Evolutionary conservation across 2,797 vertebrate species (phyloP).

Genomic region (Danio kyathit): DNA sequence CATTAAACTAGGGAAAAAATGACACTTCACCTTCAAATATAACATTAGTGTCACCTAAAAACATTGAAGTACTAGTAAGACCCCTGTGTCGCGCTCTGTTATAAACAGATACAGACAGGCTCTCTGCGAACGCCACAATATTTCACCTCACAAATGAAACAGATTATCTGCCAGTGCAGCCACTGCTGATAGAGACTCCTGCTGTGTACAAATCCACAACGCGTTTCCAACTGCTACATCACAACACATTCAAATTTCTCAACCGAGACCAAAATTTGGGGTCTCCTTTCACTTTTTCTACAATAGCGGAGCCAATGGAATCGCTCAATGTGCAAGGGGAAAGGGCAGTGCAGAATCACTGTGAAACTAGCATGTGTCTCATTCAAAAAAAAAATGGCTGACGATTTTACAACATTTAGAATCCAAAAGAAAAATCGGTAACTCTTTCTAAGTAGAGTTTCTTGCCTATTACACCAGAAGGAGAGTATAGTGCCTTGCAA

Average conservation of each 20-base stretch:
- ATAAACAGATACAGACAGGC: constrained; percentile 33
- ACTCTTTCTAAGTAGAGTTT: no score
- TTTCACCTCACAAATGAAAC: constrained; percentile 44
- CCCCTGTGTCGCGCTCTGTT: constrained; percentile 1
- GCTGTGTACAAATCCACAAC: constrained; percentile 52
- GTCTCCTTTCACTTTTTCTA: neutral
- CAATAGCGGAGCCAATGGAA: neutral
- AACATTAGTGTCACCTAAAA: neutral
- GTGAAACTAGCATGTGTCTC: neutral
- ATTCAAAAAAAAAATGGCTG: neutral
- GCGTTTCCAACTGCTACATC: constrained; percentile 35
- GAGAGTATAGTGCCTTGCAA: no score
- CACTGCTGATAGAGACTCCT: constrained; percentile 39
- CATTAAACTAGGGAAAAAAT: neutral
- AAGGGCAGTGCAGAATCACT: neutral
- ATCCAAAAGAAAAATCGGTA: no score
- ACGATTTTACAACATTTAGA: constrained; percentile 13
- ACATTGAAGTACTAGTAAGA: neutral
- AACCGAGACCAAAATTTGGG: neutral
- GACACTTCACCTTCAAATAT: neutral
- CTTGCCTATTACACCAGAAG: no score
- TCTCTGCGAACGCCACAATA: constrained; percentile 37
- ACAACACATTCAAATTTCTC: constrained; percentile 37
- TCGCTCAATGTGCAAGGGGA: neutral
- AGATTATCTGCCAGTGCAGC: constrained; percentile 49